Conservation (phyloP, 2,113 vertebrate species). For the Chlorocebus sabaeus region DNA sequence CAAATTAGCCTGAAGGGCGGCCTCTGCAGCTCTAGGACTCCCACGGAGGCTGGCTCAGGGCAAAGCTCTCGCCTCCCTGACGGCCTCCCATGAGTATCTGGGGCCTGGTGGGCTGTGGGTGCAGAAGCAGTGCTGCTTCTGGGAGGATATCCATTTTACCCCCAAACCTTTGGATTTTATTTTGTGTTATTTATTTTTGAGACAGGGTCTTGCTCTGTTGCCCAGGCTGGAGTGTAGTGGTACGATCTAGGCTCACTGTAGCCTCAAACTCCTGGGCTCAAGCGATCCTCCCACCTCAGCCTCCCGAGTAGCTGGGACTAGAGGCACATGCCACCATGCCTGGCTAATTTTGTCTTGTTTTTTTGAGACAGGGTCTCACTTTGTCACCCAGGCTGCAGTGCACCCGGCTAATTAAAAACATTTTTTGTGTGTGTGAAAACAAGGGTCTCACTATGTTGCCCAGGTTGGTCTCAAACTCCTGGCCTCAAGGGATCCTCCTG, state of each 20-base stretch:
- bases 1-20: background rate
- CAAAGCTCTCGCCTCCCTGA: background rate
- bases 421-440: accelerated
- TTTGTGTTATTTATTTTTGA: background rate
- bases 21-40: background rate
- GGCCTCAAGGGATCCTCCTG: background rate
- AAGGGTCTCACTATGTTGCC: too few species aligned
- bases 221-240: background rate
- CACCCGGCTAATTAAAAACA: too few species aligned
- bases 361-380: too few species aligned
- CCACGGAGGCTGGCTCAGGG: background rate
- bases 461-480: too few species aligned
- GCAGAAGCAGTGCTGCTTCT: background rate
- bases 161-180: background rate
- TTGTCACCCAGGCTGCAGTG: too few species aligned
- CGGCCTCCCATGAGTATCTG: background rate
- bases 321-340: too few species aligned
- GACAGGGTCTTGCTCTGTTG: background rate
- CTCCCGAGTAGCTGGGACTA: too few species aligned
- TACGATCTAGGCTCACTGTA: background rate
- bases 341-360: too few species aligned
- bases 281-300: too few species aligned
- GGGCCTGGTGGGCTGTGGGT: background rate
- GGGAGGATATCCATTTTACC: background rate
- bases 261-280: background rate